Evolutionary conservation across 2,113 vertebrate species (phyloP), one percentile per base, ranked within the genome.

Genomic region (Clarias batrachus): DNA sequence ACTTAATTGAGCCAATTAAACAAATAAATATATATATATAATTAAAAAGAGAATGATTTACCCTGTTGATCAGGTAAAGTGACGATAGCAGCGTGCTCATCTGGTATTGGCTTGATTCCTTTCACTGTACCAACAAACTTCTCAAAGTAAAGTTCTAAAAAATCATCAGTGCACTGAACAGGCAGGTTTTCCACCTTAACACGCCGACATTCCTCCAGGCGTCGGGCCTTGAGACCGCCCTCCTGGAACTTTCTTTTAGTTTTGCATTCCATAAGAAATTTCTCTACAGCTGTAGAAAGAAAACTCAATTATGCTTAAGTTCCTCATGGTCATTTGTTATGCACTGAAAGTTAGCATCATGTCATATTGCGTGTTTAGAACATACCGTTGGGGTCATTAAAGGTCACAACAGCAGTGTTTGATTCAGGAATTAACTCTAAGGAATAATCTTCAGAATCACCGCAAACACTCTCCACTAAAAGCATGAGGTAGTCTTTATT

Each of bases 71-170:
- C 77, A 52, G 3, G 66, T 89, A 98, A 97, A 0, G 93, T 94
- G 90, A 97, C 19, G 11, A 97, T 86, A 33, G 96, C 97, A 12
- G 96, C 95, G 57, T 93, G 92, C 77, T 97, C 96, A 11, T 94
- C 91, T 0, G 94, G 91, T 70, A 95, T 89, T 89, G 91, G 92
- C n/a, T 86, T 21, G 33, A 95, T 66, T 0, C 63, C 33, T 17
- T 87, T 65, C 1, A 94, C 88, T 1, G 88, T 91, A 0, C 92
- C 93, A 0, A 76, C 91, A 88, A 95, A 95, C 0, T 90, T 96
- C 91, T 97, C 96, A 93, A 97, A 97, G 91, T 95, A 97, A 80
- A 96, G 0, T 0, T 90, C 89, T 81, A 98, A 88, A 8, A 94
- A 90, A 19, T 94, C 91, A 65, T 89, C 83, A 9, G 85, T 4